Evolutionary conservation across 1,140 invertebrate species (phyloP), one percentile per base, ranked within the genome.

Genomic region (Anthonomus grandis): DNA sequence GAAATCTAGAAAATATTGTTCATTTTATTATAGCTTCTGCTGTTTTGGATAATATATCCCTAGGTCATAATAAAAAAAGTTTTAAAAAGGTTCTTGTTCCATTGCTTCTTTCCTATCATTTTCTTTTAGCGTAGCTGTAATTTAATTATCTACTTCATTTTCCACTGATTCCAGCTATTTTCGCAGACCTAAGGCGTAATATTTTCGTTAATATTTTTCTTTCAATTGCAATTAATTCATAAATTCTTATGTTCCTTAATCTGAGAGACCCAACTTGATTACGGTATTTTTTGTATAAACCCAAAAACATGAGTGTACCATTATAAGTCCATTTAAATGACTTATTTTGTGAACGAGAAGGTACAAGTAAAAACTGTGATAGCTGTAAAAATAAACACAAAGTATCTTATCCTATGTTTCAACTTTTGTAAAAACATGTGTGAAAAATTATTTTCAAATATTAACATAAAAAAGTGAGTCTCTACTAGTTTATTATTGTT

Each of bases 1-100:
- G 37, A 57, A 57, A 52, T 21, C 50, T 57, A 19, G 17, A 37
- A 18, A 17, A 12, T 19, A 23, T 41, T 15, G 22, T 41, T 44
- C 38, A 25, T 44, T 44, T 44, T 17, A 53, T 38, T n/a, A 10
- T 21, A 27, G 46, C 25, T 24, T 27, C 23, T 48, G 10, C 10
- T 27, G 46, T 48, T 25, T 27, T 48, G 17, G 15, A 25, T 27
- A 48, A 48, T 27, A n/a, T 48, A 27, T 25, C 46, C 13, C 17
- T 48, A 17, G 25, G 25, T 48, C 21, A 27, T 48, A 31, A 31
- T 31, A 31, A 8, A 31, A n/a, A 31, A 31, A n/a, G n/a, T n/a
- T 31, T 31, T 31, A 8, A n/a, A 31, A 8, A n/a, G 27, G 27
- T 31, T 31, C 27, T 31, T 31, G 27, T 31, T 31, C n/a, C n/a